Conservation (phyloP, 2,888 invertebrate species). For the Protonemura montana region DNA sequence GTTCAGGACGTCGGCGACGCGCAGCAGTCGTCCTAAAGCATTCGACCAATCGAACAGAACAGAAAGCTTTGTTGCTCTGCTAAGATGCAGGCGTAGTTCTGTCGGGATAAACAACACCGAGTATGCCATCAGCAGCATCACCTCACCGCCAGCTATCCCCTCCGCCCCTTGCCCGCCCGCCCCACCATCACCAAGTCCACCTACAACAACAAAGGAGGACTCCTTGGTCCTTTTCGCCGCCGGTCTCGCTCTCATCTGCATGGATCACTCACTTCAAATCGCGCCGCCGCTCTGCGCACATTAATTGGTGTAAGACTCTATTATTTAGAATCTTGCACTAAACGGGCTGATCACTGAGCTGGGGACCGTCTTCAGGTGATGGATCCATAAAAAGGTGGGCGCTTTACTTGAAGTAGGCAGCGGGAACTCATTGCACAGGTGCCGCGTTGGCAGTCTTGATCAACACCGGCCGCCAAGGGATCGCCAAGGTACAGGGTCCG, state of each 20-base stretch:
- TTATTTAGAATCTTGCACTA: too few species aligned
- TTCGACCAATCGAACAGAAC: not conserved
- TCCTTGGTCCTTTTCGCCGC: not conserved
- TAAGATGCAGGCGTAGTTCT: not conserved
- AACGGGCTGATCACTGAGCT: too few species aligned
- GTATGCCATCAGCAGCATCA: slow-evolving; percentile 28
- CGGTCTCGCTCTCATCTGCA: not conserved
- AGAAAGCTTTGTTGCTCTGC: not conserved
- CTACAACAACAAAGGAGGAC: not conserved
- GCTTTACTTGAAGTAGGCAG: too few species aligned
- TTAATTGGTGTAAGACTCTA: too few species aligned
- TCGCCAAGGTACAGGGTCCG: too few species aligned
- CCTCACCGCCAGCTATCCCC: not conserved
- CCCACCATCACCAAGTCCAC: not conserved
- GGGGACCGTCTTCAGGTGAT: too few species aligned
- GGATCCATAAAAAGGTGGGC: too few species aligned
- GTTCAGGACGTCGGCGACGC: too few species aligned
- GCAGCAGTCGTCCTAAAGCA: not conserved
- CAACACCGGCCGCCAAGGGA: not conserved
- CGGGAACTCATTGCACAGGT: not conserved
- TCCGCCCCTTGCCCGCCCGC: not conserved
- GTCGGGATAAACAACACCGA: not conserved
- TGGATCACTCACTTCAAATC: too few species aligned
- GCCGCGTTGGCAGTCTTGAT: not conserved
- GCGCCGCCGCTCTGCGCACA: too few species aligned